A percentile compares a stretch with the other conserved stretches of the same genome.
Evolutionary conservation across 1,140 invertebrate species (phyloP).

Genomic region (Antheraea pernyi): DNA sequence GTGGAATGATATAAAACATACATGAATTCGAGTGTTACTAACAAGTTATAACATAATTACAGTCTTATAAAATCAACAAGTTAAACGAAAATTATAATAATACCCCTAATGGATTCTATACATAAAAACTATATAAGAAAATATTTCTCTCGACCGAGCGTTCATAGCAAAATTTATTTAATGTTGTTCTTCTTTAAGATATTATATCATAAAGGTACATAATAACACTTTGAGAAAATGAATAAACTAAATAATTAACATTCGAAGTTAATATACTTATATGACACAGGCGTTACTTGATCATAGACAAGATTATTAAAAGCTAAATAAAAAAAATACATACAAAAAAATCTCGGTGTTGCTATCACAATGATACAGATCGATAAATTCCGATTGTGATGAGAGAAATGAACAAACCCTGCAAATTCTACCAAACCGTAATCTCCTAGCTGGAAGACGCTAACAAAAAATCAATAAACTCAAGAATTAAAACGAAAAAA

Average conservation of each 20-base stretch:
- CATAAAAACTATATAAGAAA: constrained; percentile 33
- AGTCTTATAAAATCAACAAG: constrained; percentile 63
- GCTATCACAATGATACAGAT: constrained; percentile 26
- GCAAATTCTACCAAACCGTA: no score
- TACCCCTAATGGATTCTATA: constrained; percentile 18
- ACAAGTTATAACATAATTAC: constrained; percentile 43
- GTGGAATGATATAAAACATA: constrained; percentile 68
- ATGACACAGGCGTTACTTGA: constrained; percentile 42
- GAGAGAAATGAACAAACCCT: neutral
- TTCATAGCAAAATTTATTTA: constrained; percentile 35
- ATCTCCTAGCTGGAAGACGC: no score
- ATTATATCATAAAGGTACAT: no score
- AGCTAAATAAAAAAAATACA: neutral
- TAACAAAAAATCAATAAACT: no score
- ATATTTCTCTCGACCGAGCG: neutral
- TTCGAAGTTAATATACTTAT: constrained; percentile 15
- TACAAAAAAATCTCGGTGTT: constrained; percentile 11
- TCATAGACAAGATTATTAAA: constrained; percentile 23
- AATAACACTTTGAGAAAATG: no score
- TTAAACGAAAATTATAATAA: constrained; percentile 4
- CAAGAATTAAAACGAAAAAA: no score
- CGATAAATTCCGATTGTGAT: constrained; percentile 9
- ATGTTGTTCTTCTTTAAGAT: no score
- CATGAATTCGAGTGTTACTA: constrained; percentile 54
- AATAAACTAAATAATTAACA: constrained; percentile 21